phyloP scores from a whole-genome alignment of 2,888 invertebrate species.

The Abrostola tripartita region DNA sequence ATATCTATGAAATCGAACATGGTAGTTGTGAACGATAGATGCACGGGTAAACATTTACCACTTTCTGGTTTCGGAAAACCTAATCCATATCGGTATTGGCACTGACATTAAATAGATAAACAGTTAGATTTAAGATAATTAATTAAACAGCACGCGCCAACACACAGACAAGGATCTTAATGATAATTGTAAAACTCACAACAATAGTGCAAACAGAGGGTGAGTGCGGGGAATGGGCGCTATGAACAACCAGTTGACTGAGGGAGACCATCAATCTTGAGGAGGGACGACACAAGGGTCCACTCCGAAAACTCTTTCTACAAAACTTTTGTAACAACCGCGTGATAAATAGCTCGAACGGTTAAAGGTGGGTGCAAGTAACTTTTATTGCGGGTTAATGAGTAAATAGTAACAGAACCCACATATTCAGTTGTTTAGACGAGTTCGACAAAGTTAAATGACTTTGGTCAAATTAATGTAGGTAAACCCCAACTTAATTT shows the following conservation, averaged over 20 bases:
- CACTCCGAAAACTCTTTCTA: slow-evolving; percentile 79
- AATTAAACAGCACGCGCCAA: slow-evolving; percentile 52
- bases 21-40: slow-evolving; percentile 66
- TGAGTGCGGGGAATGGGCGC: slow-evolving; percentile 63
- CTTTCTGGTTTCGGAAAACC: slow-evolving; percentile 8
- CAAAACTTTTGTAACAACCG: slow-evolving; percentile 79
- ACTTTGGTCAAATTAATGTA: slow-evolving; percentile 44
- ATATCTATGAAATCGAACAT: slow-evolving; percentile 78
- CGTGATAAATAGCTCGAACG: slow-evolving; percentile 79
- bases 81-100: not conserved
- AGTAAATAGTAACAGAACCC: slow-evolving; percentile 57
- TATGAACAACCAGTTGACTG: slow-evolving; percentile 70
- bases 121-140: slow-evolving; percentile 56
- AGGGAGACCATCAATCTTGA: slow-evolving; percentile 81
- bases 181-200: slow-evolving; percentile 68
- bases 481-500: slow-evolving; percentile 41
- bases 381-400: slow-evolving; percentile 66
- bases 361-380: slow-evolving; percentile 68
- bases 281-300: slow-evolving; percentile 79
- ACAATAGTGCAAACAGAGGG: slow-evolving; percentile 72
- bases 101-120: slow-evolving; percentile 26
- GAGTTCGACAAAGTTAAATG: slow-evolving; percentile 48
- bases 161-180: slow-evolving; percentile 62
- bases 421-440: slow-evolving; percentile 36
- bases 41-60: slow-evolving; percentile 33